Percentiles rank a stretch among this genome's conserved stretches.
Evolutionary conservation across 2,113 vertebrate species (phyloP).

Genomic region (Cinclus cinclus): DNA sequence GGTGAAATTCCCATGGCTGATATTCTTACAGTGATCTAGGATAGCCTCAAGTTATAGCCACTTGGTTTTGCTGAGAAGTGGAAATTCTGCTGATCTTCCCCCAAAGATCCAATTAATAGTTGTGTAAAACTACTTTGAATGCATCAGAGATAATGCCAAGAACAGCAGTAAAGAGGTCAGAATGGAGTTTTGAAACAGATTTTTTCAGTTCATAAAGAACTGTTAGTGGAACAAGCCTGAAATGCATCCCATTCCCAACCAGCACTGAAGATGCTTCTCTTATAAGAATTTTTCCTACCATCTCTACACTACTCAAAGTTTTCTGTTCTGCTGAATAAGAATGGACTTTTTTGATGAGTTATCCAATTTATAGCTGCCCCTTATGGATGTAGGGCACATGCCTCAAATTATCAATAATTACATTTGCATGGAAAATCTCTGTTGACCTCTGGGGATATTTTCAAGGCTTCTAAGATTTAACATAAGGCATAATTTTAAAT

Average conservation of each 20-base stretch:
- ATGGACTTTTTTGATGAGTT: neutral
- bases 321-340: neutral
- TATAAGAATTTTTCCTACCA: fast-evolving
- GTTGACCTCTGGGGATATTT: neutral
- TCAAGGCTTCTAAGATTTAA: neutral
- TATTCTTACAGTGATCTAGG: neutral
- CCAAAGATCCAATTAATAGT: neutral
- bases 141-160: neutral
- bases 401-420: neutral
- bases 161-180: neutral
- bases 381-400: neutral
- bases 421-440: neutral
- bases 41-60: neutral
- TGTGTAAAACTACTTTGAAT: neutral
- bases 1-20: neutral
- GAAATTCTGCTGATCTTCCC: neutral
- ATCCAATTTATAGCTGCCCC: neutral
- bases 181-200: neutral
- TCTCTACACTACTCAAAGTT: neutral
- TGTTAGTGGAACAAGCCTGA: neutral
- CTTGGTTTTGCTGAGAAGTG: neutral
- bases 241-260: neutral
- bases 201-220: neutral
- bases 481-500: neutral
- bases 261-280: neutral